Evolutionary conservation across 1,140 invertebrate genomes (phyloP).

Genomic region (Diorhabda elongata): DNA sequence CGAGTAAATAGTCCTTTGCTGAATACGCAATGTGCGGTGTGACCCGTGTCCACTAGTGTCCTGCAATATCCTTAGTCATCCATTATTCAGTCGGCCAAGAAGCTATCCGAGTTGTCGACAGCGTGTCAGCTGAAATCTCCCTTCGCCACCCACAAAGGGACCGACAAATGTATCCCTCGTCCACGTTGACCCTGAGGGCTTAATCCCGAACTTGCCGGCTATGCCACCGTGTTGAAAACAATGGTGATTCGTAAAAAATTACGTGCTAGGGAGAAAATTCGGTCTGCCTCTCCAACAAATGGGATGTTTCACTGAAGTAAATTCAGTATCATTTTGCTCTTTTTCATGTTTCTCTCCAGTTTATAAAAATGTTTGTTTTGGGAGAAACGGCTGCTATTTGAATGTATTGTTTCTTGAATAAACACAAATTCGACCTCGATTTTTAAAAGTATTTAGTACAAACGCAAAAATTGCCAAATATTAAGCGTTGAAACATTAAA

Average conservation of each 20-base stretch:
- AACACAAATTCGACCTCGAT: no score
- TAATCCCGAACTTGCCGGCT: constrained; percentile 24
- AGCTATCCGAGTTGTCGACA: constrained; percentile 23
- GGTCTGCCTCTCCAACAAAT: constrained; percentile 14
- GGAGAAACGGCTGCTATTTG: not conserved
- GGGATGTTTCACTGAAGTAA: constrained; percentile 16
- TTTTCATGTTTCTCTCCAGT: constrained; percentile 1
- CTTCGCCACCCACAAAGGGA: constrained; percentile 13
- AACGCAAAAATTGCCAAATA: no score
- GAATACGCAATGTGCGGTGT: constrained; percentile 14
- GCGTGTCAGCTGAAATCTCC: constrained; percentile 14
- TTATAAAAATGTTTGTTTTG: constrained; percentile 3
- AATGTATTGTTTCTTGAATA: not conserved
- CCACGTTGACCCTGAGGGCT: constrained; percentile 25
- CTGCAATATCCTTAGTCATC: constrained; percentile 15
- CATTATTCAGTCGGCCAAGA: constrained; percentile 25
- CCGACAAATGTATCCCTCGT: constrained; percentile 27
- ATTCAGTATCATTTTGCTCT: constrained; percentile 13
- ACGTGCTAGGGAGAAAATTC: constrained; percentile 18
- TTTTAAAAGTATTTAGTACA: no score
- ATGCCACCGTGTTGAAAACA: constrained; percentile 14
- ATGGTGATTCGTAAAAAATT: constrained; percentile 21
- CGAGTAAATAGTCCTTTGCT: constrained; percentile 17
- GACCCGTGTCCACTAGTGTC: constrained; percentile 22
- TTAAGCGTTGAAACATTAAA: no score